Percentiles rank a stretch among this genome's conserved stretches.
Conservation (phyloP, 2,888 invertebrate genomes). For the Drosophila affinis region DNA sequence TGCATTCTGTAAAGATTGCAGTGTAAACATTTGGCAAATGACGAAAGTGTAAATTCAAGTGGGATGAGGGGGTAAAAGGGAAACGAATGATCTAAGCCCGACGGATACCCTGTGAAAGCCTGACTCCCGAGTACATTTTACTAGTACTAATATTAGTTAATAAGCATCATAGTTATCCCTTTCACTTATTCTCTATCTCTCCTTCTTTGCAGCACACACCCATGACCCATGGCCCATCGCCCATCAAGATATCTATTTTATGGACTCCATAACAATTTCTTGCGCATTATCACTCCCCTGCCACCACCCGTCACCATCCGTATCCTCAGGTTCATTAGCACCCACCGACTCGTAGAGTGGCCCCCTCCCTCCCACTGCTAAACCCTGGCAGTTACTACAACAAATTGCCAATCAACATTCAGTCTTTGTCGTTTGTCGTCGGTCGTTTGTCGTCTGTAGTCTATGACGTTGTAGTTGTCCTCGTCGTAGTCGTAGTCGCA, state of each 20-base stretch:
- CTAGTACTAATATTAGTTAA: not conserved
- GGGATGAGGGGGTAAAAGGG: not conserved
- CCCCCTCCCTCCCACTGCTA: slow-evolving; percentile 10
- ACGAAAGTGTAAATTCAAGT: not conserved
- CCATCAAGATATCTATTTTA: slow-evolving; percentile 15
- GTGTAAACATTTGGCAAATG: not conserved
- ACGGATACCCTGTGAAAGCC: too few species aligned
- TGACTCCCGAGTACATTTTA: not conserved
- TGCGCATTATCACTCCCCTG: slow-evolving; percentile 27
- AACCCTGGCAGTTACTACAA: slow-evolving; percentile 49
- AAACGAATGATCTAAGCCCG: not conserved
- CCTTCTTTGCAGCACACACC: not conserved
- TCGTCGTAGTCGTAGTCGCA: slow-evolving; percentile 30
- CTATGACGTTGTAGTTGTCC: slow-evolving; percentile 46
- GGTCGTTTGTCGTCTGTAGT: slow-evolving; percentile 24
- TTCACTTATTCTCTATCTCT: not conserved
- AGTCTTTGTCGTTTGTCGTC: slow-evolving; percentile 14
- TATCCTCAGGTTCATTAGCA: slow-evolving; percentile 52
- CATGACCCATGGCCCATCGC: not conserved
- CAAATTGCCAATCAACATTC: slow-evolving; percentile 65
- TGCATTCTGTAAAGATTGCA: not conserved
- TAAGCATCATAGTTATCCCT: not conserved
- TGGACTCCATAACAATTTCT: slow-evolving; percentile 36
- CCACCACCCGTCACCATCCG: slow-evolving; percentile 15
- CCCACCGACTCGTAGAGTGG: slow-evolving; percentile 19